Evolutionary conservation across 2,797 vertebrate genomes (phyloP), one percentile per base, ranked within the genome.

Genomic region (Megalops cyprinoides): DNA sequence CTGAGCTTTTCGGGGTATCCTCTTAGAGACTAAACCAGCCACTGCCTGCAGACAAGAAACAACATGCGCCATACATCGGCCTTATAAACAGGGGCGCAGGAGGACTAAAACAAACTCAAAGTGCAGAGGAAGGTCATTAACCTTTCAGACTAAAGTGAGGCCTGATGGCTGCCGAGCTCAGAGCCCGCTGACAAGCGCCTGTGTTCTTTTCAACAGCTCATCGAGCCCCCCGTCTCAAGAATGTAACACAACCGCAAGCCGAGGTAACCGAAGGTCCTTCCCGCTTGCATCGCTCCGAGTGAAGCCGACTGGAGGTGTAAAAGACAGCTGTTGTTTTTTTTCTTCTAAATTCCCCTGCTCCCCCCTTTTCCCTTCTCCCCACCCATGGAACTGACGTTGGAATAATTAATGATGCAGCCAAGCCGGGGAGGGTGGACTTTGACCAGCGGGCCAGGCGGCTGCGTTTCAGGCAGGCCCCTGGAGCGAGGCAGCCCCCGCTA

Each of bases 161-260:
- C 95, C 95, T 92, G 96, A 96, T 96, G 95, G 93, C 95, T 96
- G 94, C 92, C 93, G 92, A 90, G 91, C 95, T 95, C 89, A 85
- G 89, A 89, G 91, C 93, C 95, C 96, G 97, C 95, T 98, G 97
- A 98, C 96, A 97, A 97, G 96, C 83, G 85, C 96, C 96, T 97
- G 96, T 95, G 91, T 97, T 97, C 96, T 96, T 98, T 97, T 98
- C 97, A 98, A 94, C 96, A 97, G 96, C 95, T 95, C 94, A 92
- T 93, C 94, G 94, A 97, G 94, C 94, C 92, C 83, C 94, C 92
- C 93, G 92, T 90, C 90, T 88, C 93, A 96, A 95, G 96, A 97
- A 98, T 97, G 96, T 94, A 94, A 94, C 94, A 93, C 93, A 95
- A 93, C 95, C 94, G 91, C 94, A 89, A 87, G 88, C 93, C 91